A percentile compares a stretch with the other conserved stretches of the same genome.
Conservation (phyloP, 2,113 vertebrate genomes). For the Lophochroa leadbeateri region DNA sequence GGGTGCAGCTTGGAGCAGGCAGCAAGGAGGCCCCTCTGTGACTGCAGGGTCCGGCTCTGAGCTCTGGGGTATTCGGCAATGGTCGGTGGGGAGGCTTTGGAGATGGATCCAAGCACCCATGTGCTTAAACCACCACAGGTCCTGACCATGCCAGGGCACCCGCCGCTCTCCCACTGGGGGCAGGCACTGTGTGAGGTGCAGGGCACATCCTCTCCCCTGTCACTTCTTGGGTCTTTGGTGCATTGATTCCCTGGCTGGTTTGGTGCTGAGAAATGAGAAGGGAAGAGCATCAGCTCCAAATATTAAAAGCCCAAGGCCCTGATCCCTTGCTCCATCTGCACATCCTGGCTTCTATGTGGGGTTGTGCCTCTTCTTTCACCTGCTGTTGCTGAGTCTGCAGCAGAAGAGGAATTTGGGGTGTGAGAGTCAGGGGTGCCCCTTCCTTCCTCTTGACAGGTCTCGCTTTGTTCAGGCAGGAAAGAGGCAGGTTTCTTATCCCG, state of each 20-base stretch:
- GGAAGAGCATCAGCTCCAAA: neutral
- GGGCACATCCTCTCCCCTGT: fast-evolving
- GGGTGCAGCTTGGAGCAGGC: neutral
- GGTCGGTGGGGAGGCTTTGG: fast-evolving
- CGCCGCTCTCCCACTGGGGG: fast-evolving
- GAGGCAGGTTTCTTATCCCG: neutral
- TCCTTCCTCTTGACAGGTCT: neutral
- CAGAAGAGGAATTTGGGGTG: neutral
- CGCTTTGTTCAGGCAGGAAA: neutral
- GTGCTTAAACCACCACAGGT: fast-evolving
- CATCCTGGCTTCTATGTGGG: fast-evolving
- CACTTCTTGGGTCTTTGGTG: neutral
- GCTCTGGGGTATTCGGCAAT: fast-evolving
- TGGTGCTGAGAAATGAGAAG: fast-evolving
- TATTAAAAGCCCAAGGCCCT: fast-evolving
- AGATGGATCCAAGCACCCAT: fast-evolving
- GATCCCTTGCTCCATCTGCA: fast-evolving
- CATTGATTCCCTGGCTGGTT: neutral
- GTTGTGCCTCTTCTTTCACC: neutral
- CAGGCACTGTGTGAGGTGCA: fast-evolving
- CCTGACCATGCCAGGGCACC: fast-evolving
- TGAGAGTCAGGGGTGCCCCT: neutral
- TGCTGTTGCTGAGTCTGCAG: neutral
- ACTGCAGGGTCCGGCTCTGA: fast-evolving
- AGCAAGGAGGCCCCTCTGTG: fast-evolving